Evolutionary conservation across 2,888 invertebrate species (phyloP).

Genomic region (Hemistola chrysoprasaria): DNA sequence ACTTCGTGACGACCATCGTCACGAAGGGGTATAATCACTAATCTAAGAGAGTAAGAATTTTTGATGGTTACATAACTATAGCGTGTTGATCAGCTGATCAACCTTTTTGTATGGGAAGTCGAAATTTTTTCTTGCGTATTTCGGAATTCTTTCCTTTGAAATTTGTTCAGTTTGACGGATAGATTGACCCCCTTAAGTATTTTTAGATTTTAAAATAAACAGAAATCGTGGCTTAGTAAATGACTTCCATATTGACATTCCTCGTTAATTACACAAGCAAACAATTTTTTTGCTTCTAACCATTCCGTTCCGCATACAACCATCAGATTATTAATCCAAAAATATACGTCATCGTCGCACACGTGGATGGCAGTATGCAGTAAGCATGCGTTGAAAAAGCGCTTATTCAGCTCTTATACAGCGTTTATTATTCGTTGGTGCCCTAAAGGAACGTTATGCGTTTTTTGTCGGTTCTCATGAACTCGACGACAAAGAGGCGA

Average conservation of each 20-base stretch:
- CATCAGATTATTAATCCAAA: conserved; percentile 57
- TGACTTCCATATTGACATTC: conserved; percentile 7
- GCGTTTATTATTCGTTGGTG: conserved; percentile 58
- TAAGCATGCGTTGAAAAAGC: conserved; percentile 60
- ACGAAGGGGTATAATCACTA: too few species aligned
- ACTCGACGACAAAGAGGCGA: conserved; percentile 74
- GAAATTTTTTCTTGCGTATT: too few species aligned
- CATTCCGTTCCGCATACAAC: conserved; percentile 46
- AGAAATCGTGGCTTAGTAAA: background rate
- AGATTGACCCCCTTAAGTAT: too few species aligned
- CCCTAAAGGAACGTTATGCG: conserved; percentile 62
- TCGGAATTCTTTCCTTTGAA: too few species aligned
- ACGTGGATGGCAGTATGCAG: conserved; percentile 60
- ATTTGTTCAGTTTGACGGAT: too few species aligned
- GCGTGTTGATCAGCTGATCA: too few species aligned
- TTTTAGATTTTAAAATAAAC: too few species aligned
- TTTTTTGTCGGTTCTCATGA: conserved; percentile 81
- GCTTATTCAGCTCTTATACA: conserved; percentile 79
- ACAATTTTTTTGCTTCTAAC: conserved; percentile 29
- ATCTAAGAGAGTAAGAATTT: too few species aligned
- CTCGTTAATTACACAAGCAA: conserved; percentile 41
- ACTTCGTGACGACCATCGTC: too few species aligned
- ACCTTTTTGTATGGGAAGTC: too few species aligned
- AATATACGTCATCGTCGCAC: conserved; percentile 62
- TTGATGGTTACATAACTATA: too few species aligned